Evolutionary conservation across 2,113 vertebrate species (phyloP).

Genomic region (Pipra filicauda): DNA sequence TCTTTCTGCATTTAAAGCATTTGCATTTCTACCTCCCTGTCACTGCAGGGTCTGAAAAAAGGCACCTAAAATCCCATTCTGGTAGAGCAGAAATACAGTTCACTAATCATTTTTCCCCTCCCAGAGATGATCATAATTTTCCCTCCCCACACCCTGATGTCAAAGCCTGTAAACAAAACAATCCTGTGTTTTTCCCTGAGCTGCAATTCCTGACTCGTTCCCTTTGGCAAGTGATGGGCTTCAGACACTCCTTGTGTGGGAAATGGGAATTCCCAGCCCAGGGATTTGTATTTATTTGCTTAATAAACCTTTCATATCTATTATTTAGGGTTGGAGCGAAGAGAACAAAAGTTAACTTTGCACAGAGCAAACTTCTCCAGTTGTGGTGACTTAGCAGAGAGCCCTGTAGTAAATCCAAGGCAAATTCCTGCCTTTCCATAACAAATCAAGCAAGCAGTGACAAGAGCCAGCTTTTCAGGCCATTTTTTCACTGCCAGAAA

Average conservation of each 20-base stretch:
- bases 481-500: neutral
- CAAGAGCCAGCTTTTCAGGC: neutral
- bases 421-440: neutral
- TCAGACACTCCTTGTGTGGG: neutral
- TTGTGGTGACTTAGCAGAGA: neutral
- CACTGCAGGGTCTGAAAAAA: neutral
- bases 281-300: neutral
- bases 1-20: neutral
- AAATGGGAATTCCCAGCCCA: neutral
- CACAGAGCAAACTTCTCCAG: neutral
- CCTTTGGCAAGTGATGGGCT: neutral
- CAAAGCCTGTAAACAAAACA: constrained; percentile 8
- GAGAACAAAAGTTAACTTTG: neutral
- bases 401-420: constrained; percentile 12
- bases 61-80: neutral
- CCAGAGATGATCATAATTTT: neutral
- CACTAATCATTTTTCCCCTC: neutral
- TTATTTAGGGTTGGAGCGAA: neutral
- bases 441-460: constrained; percentile 1
- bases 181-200: neutral
- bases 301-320: constrained; percentile 21
- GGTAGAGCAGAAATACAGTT: neutral
- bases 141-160: neutral
- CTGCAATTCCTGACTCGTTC: neutral
- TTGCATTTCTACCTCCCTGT: neutral